Conservation (phyloP, 2,113 vertebrate species). For the Microcebus jonahi region DNA sequence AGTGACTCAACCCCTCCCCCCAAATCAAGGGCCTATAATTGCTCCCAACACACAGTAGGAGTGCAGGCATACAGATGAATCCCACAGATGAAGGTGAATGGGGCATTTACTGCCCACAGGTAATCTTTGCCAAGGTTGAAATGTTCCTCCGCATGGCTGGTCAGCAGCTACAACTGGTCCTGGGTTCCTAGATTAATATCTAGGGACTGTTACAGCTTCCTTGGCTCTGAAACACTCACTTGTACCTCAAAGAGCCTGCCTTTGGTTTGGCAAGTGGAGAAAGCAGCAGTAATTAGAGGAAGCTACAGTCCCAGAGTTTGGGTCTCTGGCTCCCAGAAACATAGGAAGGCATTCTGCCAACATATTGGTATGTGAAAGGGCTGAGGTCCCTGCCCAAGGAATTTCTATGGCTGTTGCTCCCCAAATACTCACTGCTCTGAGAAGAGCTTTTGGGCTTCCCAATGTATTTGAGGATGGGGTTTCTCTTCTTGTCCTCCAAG, state of each 20-base stretch:
- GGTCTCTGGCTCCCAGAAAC: not conserved
- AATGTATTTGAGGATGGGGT: conserved; percentile 97
- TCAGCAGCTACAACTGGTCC: not conserved
- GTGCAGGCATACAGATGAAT: not conserved
- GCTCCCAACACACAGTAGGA: not conserved
- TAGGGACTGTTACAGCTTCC: fast-evolving
- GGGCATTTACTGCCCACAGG: too few species aligned
- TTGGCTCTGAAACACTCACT: not conserved
- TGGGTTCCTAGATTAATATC: not conserved
- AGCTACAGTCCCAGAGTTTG: not conserved
- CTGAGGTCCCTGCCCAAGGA: not conserved
- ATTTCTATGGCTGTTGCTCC: not conserved
- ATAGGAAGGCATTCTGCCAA: not conserved
- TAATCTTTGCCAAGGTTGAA: not conserved
- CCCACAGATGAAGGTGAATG: not conserved
- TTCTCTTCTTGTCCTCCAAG: conserved; percentile 93
- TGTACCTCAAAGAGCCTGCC: not conserved
- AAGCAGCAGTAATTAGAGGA: not conserved
- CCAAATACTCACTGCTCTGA: conserved; percentile 92
- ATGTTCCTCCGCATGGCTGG: not conserved
- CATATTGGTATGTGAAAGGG: not conserved
- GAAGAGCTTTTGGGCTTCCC: conserved; percentile 92
- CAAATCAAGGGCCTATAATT: not conserved
- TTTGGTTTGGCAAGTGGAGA: not conserved
- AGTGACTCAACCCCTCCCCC: not conserved